Conservation (phyloP, 2,888 invertebrate species). For the Erpobdella octoculata region DNA sequence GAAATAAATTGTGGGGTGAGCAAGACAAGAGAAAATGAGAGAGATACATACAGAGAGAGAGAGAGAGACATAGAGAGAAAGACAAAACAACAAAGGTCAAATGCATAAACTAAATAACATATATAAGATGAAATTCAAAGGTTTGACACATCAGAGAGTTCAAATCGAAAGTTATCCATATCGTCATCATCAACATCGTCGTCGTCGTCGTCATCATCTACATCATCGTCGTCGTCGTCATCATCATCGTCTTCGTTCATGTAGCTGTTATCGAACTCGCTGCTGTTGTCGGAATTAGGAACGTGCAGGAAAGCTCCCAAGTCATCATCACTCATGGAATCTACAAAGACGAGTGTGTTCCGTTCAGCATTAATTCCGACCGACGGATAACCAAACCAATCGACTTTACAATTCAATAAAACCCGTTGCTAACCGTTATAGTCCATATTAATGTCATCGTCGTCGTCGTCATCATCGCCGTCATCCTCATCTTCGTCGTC, state of each 20-base stretch:
- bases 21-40: too few relatives aligned
- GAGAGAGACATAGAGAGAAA: too few relatives aligned
- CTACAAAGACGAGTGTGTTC: background rate
- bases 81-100: too few relatives aligned
- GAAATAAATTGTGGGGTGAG: too few relatives aligned
- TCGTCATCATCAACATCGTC: slow-evolving; percentile 36
- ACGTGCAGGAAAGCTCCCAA: too few relatives aligned
- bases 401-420: slow-evolving; percentile 14
- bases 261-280: slow-evolving; percentile 28
- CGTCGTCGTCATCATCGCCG: slow-evolving; percentile 23
- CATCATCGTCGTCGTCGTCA: slow-evolving; percentile 11
- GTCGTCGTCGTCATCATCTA: background rate
- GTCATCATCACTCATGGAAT: too few relatives aligned
- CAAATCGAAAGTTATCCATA: slow-evolving; percentile 38
- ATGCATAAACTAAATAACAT: too few relatives aligned
- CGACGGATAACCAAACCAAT: background rate
- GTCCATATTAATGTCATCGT: background rate
- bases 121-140: too few relatives aligned
- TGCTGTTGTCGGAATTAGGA: slow-evolving; percentile 35
- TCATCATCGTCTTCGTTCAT: slow-evolving; percentile 24
- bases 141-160: slow-evolving; percentile 37
- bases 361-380: background rate
- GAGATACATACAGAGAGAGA: too few relatives aligned
- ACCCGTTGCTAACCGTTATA: background rate
- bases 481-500: slow-evolving; percentile 35